Evolutionary conservation across 1,140 invertebrate species (phyloP), one percentile per base, ranked within the genome.

Genomic region (Adelges cooleyi): DNA sequence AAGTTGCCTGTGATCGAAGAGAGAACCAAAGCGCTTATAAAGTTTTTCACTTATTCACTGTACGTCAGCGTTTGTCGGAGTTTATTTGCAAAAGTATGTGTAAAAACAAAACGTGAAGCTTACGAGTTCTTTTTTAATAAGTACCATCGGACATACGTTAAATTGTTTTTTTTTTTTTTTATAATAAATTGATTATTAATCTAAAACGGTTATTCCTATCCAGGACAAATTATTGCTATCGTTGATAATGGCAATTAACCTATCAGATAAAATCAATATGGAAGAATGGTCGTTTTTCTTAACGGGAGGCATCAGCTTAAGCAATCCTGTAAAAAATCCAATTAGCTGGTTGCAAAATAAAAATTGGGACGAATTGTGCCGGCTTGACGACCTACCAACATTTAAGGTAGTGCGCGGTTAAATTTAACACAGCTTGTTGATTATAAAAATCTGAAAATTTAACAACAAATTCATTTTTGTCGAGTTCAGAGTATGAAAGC

Each of bases 41-140:
- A 82, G 33, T 83, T 88, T 74, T 95, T 96, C 70, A 96, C 92
- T 0, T 84, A 82, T 49, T 89, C 84, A 29, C 84, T 96, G 33
- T 96, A 95, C 74, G 80, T 84, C 23, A 96, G 94, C 72, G 87
- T 98, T 69, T 95, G 92, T 73, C 80, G 92, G 70, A 95, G 92
- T 68, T 77, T 98, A 9, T 96, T 97, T 78, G 93, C 96, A 77
- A 95, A 95, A 79, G 89, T 85, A 77, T 77, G 52, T 53, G 11
- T 11, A 33, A 33, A 33, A 6, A 33, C 29, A 33, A 6, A 33
- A 33, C n/a, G n/a, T n/a, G n/a, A n/a, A n/a, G n/a, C n/a, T n/a
- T n/a, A n/a, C n/a, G n/a, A n/a, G n/a, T n/a, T n/a, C n/a, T n/a
- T n/a, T n/a, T n/a, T n/a, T n/a, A n/a, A n/a, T n/a, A n/a, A n/a